Conservation (phyloP, 2,113 vertebrate species). For the Ailurus styani region DNA sequence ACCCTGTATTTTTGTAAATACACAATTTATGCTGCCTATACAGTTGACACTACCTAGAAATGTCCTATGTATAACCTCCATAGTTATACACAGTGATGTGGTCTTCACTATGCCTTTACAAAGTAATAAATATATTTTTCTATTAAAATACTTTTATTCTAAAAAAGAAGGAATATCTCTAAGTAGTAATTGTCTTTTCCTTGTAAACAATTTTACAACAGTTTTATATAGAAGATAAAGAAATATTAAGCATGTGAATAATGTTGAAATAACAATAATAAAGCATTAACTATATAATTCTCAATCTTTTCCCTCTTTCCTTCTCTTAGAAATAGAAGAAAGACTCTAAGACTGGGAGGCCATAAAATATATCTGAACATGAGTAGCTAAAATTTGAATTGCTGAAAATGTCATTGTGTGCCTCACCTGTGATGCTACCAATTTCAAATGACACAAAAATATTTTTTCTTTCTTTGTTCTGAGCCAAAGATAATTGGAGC, state of each 20-base stretch:
- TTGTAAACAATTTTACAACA: background rate
- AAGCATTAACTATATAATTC: background rate
- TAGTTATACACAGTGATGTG: too few relatives aligned
- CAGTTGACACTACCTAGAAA: background rate
- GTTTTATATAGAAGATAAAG: background rate
- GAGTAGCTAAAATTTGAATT: conserved; percentile 33
- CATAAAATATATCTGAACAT: conserved; percentile 39
- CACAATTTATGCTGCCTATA: background rate
- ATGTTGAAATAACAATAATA: background rate
- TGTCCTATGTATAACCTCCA: background rate
- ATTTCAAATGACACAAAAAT: conserved; percentile 37
- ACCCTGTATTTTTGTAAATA: background rate
- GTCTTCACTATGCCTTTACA: background rate
- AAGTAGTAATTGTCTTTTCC: background rate
- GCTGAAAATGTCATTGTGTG: conserved; percentile 30
- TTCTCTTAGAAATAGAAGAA: background rate
- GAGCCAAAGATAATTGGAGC: conserved; percentile 35
- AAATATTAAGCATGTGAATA: background rate
- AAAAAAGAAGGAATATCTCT: background rate
- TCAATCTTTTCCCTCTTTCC: background rate
- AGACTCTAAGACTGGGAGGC: background rate
- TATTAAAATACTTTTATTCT: background rate
- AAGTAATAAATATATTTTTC: background rate
- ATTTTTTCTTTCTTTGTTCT: conserved; percentile 30
- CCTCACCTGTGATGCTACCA: background rate